A percentile compares a stretch with the other conserved stretches of the same genome.
Evolutionary conservation across 2,797 vertebrate genomes (phyloP).

Genomic region (Vultur gryphus): DNA sequence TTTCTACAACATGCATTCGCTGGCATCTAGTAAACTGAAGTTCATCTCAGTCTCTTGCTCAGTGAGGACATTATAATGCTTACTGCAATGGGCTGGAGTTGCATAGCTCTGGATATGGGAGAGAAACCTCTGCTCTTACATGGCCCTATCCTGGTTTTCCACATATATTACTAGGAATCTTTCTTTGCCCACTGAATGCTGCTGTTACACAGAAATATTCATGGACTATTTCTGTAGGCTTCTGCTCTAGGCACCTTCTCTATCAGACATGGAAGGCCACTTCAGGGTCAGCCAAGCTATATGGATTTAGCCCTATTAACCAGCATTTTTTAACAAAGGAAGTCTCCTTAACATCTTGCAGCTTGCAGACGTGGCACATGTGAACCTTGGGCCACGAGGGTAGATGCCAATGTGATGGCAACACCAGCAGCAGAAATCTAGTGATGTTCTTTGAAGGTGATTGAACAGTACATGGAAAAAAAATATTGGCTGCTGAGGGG

Average conservation of each 20-base stretch:
- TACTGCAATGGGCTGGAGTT: not conserved
- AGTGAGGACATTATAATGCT: not conserved
- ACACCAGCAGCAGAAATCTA: not conserved
- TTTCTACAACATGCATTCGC: not conserved
- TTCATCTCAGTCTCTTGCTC: not conserved
- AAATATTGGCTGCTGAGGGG: not conserved
- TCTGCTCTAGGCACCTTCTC: not conserved
- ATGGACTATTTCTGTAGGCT: accelerated
- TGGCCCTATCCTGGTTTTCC: not conserved
- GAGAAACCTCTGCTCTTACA: not conserved
- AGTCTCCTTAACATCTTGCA: not conserved
- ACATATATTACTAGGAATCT: not conserved
- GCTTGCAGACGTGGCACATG: accelerated
- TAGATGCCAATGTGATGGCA: not conserved
- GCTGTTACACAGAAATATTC: conserved; percentile 16
- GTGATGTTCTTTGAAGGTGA: not conserved
- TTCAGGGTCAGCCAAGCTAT: not conserved
- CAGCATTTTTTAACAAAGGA: not conserved
- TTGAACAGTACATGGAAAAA: not conserved
- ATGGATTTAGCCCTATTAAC: not conserved
- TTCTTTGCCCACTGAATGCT: conserved; percentile 35
- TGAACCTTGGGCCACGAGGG: not conserved
- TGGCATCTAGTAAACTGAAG: not conserved
- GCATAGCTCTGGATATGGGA: not conserved
- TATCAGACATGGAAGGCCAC: not conserved